Evolutionary conservation across 1,140 invertebrate species (phyloP).

Genomic region (Drosophila setifemur): DNA sequence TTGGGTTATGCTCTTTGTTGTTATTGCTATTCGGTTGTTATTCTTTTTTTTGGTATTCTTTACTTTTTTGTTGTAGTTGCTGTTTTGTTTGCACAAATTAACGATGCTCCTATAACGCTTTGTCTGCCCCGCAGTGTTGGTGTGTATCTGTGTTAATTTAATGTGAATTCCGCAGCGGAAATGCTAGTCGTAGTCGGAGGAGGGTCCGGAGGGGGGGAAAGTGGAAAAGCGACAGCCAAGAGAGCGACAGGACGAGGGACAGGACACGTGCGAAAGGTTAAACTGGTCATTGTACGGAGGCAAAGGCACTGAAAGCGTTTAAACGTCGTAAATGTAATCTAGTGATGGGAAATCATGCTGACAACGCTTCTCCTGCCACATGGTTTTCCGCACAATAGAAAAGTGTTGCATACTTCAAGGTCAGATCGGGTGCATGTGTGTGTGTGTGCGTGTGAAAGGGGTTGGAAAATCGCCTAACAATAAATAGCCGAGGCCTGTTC

Average conservation of each 20-base stretch:
- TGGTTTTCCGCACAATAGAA: conserved; percentile 25
- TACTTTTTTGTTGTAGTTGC: not conserved
- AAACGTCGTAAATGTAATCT: conserved; percentile 60
- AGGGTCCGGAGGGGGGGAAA: not conserved
- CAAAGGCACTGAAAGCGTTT: conserved; percentile 41
- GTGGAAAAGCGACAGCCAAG: not conserved
- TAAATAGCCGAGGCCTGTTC: conserved; percentile 28
- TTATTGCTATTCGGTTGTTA: not conserved
- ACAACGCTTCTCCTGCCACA: conserved; percentile 22
- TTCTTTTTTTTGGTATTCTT: conserved; percentile 14
- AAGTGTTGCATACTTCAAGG: conserved; percentile 78
- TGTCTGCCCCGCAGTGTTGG: conserved; percentile 23
- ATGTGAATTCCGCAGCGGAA: conserved; percentile 76
- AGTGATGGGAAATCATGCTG: conserved; percentile 56
- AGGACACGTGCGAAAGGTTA: conserved; percentile 71
- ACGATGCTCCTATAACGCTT: conserved; percentile 62
- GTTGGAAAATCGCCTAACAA: conserved; percentile 8
- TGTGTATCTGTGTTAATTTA: conserved; percentile 66
- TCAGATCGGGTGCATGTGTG: conserved; percentile 33
- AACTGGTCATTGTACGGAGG: conserved; percentile 61
- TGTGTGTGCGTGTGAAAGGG: not conserved
- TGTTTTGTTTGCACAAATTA: conserved; percentile 77
- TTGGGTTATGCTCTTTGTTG: no score
- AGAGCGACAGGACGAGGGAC: not conserved
- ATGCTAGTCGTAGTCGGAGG: conserved; percentile 40